phyloP scores from a whole-genome alignment of 2,113 vertebrate genomes.

The Proterorhinus semilunaris region DNA sequence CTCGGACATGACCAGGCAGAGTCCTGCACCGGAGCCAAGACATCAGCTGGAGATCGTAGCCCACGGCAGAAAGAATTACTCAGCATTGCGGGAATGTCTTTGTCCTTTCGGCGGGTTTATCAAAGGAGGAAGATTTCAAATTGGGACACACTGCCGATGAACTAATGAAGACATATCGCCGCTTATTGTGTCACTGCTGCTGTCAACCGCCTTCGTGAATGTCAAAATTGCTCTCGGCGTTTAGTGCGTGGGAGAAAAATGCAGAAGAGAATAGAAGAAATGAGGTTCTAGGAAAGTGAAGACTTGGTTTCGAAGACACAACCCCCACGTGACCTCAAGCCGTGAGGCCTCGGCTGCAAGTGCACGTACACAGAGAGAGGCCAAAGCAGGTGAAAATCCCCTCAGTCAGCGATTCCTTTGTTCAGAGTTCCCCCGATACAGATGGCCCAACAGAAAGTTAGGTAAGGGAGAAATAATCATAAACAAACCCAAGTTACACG shows the following conservation, averaged over 20 bases:
- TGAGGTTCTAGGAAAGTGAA: conserved; percentile 4
- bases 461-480: conserved; percentile 8
- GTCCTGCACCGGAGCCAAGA: not conserved
- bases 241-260: too few species aligned
- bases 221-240: too few species aligned
- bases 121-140: too few species aligned
- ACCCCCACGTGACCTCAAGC: conserved; percentile 37
- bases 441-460: conserved; percentile 49
- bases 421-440: conserved; percentile 23
- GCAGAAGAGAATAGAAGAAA: not conserved
- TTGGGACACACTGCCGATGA: not conserved
- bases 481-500: too few species aligned
- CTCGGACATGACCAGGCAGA: not conserved
- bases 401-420: conserved; percentile 58
- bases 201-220: too few species aligned
- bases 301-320: not conserved
- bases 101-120: not conserved
- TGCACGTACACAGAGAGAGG: not conserved
- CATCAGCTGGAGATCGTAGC: not conserved
- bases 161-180: not conserved
- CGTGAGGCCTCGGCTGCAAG: conserved; percentile 11
- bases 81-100: not conserved
- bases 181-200: not conserved
- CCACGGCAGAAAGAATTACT: not conserved
- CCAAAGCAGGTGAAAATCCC: conserved; percentile 17